Conservation (phyloP, 1,140 invertebrate genomes). For the Vollenhovia emeryi region DNA sequence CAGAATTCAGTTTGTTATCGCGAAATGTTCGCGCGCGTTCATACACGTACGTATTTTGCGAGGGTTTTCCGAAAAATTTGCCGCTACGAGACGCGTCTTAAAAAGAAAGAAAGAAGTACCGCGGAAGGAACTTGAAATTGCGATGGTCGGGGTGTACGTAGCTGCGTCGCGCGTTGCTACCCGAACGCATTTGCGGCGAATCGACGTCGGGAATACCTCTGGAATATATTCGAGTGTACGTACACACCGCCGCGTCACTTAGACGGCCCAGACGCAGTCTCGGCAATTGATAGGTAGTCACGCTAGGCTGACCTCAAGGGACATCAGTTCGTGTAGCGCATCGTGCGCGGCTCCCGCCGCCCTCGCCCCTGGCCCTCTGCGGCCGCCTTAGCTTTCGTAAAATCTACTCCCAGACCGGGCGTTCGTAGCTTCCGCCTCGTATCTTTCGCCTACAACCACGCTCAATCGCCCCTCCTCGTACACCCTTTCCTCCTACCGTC, state of each 20-base stretch:
- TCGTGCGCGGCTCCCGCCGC: neutral
- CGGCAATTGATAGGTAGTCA: conserved; percentile 78
- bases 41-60: neutral
- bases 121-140: neutral
- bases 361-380: neutral
- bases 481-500: neutral
- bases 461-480: conserved; percentile 43
- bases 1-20: neutral
- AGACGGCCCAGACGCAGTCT: conserved; percentile 71
- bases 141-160: neutral
- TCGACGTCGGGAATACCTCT: conserved; percentile 66
- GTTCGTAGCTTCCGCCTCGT: conserved; percentile 71
- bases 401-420: conserved; percentile 67
- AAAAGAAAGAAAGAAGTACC: no score
- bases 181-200: conserved; percentile 63
- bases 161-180: conserved; percentile 16
- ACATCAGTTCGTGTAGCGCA: conserved; percentile 72
- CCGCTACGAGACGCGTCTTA: no score
- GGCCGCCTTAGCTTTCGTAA: conserved; percentile 64
- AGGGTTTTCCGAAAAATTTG: neutral
- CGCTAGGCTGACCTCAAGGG: conserved; percentile 77
- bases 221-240: conserved; percentile 71
- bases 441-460: conserved; percentile 63
- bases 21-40: neutral
- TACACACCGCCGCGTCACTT: conserved; percentile 66